Percentiles rank a stretch among this genome's conserved stretches.
Evolutionary conservation across 2,797 vertebrate genomes (phyloP).

Genomic region (Cygnus olor): DNA sequence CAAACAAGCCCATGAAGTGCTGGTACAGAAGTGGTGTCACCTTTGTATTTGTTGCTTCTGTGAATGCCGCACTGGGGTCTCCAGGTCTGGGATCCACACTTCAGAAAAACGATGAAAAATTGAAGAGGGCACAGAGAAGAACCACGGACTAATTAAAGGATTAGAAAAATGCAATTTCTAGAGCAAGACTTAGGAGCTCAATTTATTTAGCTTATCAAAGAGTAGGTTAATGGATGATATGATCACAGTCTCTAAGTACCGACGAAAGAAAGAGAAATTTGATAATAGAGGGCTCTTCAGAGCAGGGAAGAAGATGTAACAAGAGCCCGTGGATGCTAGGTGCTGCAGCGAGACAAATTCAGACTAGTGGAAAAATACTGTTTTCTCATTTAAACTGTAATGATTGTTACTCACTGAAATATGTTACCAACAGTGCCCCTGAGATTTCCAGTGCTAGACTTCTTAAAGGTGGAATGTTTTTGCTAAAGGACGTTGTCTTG

Average conservation of each 20-base stretch:
- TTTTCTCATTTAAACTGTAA: not conserved
- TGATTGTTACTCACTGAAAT: not conserved
- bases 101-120: not conserved
- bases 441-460: not conserved
- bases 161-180: conserved; percentile 11
- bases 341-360: not conserved
- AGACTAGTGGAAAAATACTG: not conserved
- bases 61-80: not conserved
- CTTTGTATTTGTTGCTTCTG: not conserved
- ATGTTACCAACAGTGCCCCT: not conserved
- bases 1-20: not conserved
- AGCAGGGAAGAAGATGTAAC: not conserved
- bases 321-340: not conserved
- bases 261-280: not conserved
- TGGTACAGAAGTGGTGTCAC: not conserved
- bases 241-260: not conserved
- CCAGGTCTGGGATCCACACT: not conserved
- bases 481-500: not conserved
- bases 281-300: not conserved
- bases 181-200: not conserved
- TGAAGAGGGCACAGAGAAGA: not conserved
- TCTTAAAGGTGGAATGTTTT: not conserved
- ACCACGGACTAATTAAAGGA: conserved; percentile 32
- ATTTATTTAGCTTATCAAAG: conserved; percentile 46
- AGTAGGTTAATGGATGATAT: conserved; percentile 32